A percentile compares a stretch with the other conserved stretches of the same genome.
These are phyloP conservation scores for Aphidius ervi DNA, from an alignment of 1,140 invertebrate genomes.

Conservation along the genomic window DNA sequence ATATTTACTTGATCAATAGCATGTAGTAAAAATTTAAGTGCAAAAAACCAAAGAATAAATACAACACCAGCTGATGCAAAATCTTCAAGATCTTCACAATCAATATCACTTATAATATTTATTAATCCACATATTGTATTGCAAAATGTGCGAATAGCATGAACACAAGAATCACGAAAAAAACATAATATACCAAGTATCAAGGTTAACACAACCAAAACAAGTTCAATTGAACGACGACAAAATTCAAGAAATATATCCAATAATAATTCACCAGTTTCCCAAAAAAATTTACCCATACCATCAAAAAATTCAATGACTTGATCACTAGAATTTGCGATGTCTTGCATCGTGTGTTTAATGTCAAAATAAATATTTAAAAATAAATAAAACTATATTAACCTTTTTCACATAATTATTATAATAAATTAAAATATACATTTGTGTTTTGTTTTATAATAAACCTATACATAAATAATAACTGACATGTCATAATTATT, in stretches of 20 bases:
- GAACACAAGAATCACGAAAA: slow-evolving; percentile 37
- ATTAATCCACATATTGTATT: slow-evolving; percentile 38
- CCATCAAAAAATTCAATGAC: slow-evolving; percentile 26
- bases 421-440: too few species aligned
- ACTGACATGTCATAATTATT: too few species aligned
- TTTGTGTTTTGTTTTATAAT: too few species aligned
- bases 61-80: slow-evolving; percentile 39
- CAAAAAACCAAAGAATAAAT: slow-evolving; percentile 36
- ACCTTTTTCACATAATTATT: too few species aligned
- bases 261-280: slow-evolving; percentile 34
- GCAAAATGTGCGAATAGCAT: slow-evolving; percentile 39
- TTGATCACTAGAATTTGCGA: slow-evolving; percentile 18
- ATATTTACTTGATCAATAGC: slow-evolving; percentile 29
- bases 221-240: slow-evolving; percentile 34
- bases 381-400: too few species aligned
- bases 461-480: too few species aligned
- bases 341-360: slow-evolving; percentile 1
- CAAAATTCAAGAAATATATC: slow-evolving; percentile 38
- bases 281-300: slow-evolving; percentile 32
- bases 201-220: slow-evolving; percentile 32
- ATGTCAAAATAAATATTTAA: too few species aligned
- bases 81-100: slow-evolving; percentile 40
- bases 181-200: slow-evolving; percentile 35
- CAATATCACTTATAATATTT: slow-evolving; percentile 33
- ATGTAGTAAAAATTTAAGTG: slow-evolving; percentile 27